Evolutionary conservation across 2,797 vertebrate genomes (phyloP), one percentile per base, ranked within the genome.

Genomic region (Pseudochirops corinnae): DNA sequence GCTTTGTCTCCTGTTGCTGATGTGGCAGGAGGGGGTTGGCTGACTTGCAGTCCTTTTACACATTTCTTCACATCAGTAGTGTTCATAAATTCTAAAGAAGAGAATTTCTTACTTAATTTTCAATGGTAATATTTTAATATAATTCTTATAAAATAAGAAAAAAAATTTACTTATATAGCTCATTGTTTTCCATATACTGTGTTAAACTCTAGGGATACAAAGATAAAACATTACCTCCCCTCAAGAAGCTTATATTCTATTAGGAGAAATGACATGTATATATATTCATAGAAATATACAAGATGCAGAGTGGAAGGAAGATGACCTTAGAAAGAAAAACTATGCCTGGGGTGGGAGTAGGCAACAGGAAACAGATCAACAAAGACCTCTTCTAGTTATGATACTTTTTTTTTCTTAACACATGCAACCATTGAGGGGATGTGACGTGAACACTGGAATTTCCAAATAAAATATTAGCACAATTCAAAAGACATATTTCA

Each of bases 401-500:
- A 53, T 55, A 90, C 26, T 90, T 90, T 53, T 31, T 5, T 74
- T 92, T 29, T 92, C 57, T 95, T 94, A 53, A 94, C 94, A 90
- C 21, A 93, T 90, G 91, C 92, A 96, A 92, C 46, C 0, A 0
- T 91, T 93, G 5, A 29, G 10, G 90, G 14, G 5, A 90, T 52
- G 95, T 90, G 92, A 90, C 52, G 90, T 90, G 90, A 95, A 50
- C 21, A 5, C 93, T 12, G 93, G 60, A 53, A 13, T 91, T 97
- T 87, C 52, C 62, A 46, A 95, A 0, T 90, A 95, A 92, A 94
- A 92, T 95, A 91, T 55, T 53, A 90, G 46, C 21, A n/a, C 93
- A 93, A 57, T 95, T 96, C 93, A 92, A 91, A 92, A 95, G 31
- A 55, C 1, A 53, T 92, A 93, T 95, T 95, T 94, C 7, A 91